Evolutionary conservation across 23 tunicate genomes (phyloP), one percentile per base, ranked within the genome.

Genomic region (Pegea sp.): DNA sequence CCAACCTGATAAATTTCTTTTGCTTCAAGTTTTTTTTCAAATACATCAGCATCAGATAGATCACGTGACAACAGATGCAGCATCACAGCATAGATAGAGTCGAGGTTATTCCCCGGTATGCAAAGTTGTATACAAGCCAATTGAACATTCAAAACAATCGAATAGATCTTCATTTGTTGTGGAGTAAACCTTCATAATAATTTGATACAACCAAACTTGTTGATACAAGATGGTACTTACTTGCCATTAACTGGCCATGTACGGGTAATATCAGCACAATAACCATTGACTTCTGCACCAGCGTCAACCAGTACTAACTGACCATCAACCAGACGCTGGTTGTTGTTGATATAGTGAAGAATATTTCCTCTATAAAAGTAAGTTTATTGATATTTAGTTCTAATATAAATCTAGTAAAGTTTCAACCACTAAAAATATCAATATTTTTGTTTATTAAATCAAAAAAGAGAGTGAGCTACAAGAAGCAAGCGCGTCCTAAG

Each of bases 241-340:
- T 44, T 81, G 66, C 93, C 93, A 67, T 67, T 81, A 29, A 81
- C 38, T 20, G 93, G 93, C 80, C 80, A 81, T 16, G 93, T 81
- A 30, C 93, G 50, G 16, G 93, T 72, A 22, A 81, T 31, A 49
- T 81, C 93, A 54, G 93, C 79, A 5, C 68, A 76, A 67, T 81
- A 81, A 26, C 93, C 93, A 59, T 81, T 76, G 61, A 63, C 72
- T 31, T 72, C 71, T 23, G 81, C 80, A 28, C 93, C 93, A 22
- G 81, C 81, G 50, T 81, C 93, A 7, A 81, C 93, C 44, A 81
- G 34, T 31, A 81, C 93, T 66, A 81, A 56, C 22, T 71, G 64
- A 21, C 81, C 81, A 48, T 72, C 70, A 3, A 54, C 57, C 2
- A 81, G 62, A 3, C 57, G 65, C 34, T 67, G 81, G 44, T 81